A percentile compares a stretch with the other conserved stretches of the same genome.
Evolutionary conservation across 2,113 vertebrate species (phyloP).

Genomic region (Podarcis cretensis): DNA sequence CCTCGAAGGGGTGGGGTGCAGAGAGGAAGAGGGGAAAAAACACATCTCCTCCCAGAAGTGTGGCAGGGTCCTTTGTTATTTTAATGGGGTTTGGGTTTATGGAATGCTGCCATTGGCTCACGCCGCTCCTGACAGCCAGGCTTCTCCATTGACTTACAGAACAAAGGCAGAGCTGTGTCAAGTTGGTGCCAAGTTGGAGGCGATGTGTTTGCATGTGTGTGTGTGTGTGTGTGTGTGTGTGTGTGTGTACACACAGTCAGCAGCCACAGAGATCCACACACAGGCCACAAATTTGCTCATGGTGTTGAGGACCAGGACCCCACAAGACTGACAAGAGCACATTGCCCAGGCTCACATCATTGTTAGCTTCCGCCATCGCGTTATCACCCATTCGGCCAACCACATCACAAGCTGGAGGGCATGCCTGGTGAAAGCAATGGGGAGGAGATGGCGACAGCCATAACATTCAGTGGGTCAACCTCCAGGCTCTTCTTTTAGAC

Average conservation of each 20-base stretch:
- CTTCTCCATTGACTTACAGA: constrained; percentile 76
- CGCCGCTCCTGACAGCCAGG: constrained; percentile 57
- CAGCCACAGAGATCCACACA: background rate
- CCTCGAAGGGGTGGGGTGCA: constrained; percentile 70
- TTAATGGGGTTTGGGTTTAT: constrained; percentile 85
- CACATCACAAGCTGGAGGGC: background rate
- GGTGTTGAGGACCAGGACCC: background rate
- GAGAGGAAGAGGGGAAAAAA: constrained; percentile 48
- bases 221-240: constrained; percentile 2
- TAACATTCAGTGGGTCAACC: background rate
- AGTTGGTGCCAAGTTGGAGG: background rate
- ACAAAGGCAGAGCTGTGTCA: constrained; percentile 71
- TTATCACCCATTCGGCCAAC: background rate
- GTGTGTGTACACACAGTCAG: background rate
- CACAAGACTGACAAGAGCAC: background rate
- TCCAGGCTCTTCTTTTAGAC: background rate
- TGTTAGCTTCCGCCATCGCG: too few relatives aligned
- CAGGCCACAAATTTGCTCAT: background rate
- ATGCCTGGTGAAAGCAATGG: too few relatives aligned
- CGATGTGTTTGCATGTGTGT: background rate
- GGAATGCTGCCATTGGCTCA: constrained; percentile 80
- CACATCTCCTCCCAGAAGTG: constrained; percentile 91
- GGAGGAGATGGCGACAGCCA: background rate
- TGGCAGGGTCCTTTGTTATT: constrained; percentile 92
- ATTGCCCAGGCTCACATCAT: background rate